Evolutionary conservation across 2,888 invertebrate species (phyloP).

Genomic region (Zootermopsis nevadensis): DNA sequence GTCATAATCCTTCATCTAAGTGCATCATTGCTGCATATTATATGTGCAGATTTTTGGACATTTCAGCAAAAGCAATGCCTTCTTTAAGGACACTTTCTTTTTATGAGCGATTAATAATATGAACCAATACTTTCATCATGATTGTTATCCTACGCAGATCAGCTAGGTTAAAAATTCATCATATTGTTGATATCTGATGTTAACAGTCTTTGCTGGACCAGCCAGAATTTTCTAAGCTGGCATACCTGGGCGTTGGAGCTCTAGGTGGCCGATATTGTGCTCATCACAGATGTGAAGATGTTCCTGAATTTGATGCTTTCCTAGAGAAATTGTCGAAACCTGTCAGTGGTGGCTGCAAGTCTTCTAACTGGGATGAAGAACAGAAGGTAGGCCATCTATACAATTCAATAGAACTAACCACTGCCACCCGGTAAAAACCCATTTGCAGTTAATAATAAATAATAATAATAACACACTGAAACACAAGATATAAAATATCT

Average conservation of each 20-base stretch:
- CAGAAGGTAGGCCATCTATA: conserved; percentile 63
- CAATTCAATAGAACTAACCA: too few relatives aligned
- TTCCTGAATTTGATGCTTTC: conserved; percentile 73
- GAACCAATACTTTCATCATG: too few relatives aligned
- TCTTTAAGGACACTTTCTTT: too few relatives aligned
- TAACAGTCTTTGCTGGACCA: conserved; percentile 70
- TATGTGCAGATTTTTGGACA: too few relatives aligned
- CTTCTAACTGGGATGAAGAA: conserved; percentile 74
- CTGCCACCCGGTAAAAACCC: too few relatives aligned
- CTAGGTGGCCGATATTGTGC: conserved; percentile 78
- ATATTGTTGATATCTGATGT: too few relatives aligned
- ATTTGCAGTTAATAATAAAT: too few relatives aligned
- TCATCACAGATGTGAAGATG: conserved; percentile 72
- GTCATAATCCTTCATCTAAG: too few relatives aligned
- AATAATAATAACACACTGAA: background rate
- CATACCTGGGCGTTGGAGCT: conserved; percentile 79
- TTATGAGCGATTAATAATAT: too few relatives aligned
- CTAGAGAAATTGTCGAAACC: conserved; percentile 69
- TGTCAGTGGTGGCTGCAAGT: conserved; percentile 68
- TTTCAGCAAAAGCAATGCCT: too few relatives aligned
- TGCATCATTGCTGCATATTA: too few relatives aligned
- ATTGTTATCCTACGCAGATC: background rate
- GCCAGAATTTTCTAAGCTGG: conserved; percentile 72
- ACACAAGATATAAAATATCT: background rate
- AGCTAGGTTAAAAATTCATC: background rate